Evolutionary conservation across 2,888 invertebrate genomes (phyloP).

Genomic region (Scaptomyza tumidula): DNA sequence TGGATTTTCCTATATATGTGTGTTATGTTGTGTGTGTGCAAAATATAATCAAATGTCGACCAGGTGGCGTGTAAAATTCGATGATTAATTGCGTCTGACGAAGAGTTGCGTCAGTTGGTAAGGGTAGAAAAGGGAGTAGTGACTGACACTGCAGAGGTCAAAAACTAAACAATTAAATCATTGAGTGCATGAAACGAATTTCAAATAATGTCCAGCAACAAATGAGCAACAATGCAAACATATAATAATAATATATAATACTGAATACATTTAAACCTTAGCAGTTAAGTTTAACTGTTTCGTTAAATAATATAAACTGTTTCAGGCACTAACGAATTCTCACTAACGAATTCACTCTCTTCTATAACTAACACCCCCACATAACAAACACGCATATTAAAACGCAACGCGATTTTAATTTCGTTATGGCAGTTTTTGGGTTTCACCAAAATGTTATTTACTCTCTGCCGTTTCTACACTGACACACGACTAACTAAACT

Average conservation of each 20-base stretch:
- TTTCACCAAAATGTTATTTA: conserved; percentile 40
- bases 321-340: no score
- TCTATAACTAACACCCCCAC: no score
- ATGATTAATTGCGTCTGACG: conserved; percentile 75
- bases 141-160: conserved; percentile 18
- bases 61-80: conserved; percentile 50
- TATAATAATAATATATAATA: no score
- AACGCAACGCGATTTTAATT: conserved; percentile 36
- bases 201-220: no score
- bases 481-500: conserved; percentile 4
- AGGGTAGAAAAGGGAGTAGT: not conserved
- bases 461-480: conserved; percentile 19
- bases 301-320: no score
- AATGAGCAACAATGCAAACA: no score
- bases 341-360: no score
- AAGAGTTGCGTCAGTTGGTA: not conserved
- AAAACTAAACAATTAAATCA: conserved; percentile 10
- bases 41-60: conserved; percentile 72
- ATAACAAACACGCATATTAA: not conserved
- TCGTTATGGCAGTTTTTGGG: conserved; percentile 26
- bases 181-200: conserved; percentile 1
- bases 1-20: conserved; percentile 5
- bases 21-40: conserved; percentile 17
- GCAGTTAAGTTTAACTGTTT: no score
- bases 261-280: no score